Conservation (phyloP, 2,797 vertebrate genomes). For the Limosa lapponica region DNA sequence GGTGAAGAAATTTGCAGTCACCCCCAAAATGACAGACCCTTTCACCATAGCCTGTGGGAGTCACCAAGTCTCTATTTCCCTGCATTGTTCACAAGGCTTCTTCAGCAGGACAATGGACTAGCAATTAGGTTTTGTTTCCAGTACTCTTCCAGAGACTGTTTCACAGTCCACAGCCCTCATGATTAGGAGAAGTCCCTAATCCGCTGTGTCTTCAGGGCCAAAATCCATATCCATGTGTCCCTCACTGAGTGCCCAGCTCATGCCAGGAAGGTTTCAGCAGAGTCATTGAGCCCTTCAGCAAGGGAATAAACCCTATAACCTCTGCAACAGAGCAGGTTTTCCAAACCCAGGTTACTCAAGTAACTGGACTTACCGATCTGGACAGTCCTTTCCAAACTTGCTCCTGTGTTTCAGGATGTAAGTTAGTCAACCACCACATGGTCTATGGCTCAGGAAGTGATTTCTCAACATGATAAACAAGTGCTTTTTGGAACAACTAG, state of each 20-base stretch:
- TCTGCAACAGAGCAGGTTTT: not conserved
- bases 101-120: not conserved
- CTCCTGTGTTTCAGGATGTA: not conserved
- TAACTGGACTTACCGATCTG: not conserved
- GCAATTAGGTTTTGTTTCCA: not conserved
- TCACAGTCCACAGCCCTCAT: not conserved
- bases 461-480: constrained; percentile 68
- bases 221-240: not conserved
- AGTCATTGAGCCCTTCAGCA: not conserved
- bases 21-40: not conserved
- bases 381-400: not conserved
- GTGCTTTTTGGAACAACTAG: constrained; percentile 63
- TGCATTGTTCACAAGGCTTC: not conserved
- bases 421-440: constrained; percentile 24
- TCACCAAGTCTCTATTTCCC: not conserved
- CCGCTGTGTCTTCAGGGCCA: not conserved
- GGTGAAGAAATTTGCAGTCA: not conserved
- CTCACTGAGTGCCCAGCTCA: not conserved
- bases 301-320: not conserved
- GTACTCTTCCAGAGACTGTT: not conserved
- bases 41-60: not conserved
- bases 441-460: not conserved
- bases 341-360: not conserved
- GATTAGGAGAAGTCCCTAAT: not conserved
- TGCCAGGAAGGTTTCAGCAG: not conserved